Base-by-base conservation (phyloP, 2,113 vertebrate species). In the Trinectes maculatus region DNA sequence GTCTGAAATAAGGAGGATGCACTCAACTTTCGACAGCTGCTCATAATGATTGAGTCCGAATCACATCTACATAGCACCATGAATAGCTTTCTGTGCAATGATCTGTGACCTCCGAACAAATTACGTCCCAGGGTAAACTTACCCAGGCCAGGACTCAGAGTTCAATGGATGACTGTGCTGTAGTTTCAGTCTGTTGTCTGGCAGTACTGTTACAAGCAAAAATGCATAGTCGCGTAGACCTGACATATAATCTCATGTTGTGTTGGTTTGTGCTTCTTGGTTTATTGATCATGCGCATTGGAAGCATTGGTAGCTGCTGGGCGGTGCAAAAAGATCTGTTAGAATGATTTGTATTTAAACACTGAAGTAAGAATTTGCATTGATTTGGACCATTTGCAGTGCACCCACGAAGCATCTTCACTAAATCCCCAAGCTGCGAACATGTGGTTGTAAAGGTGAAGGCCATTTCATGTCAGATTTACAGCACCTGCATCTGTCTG, bases 311-410 rank as follows among this genome's bases (percentile, higher is more conserved):
- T 42, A 57, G 36, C 37, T 21, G 7, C 46, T 31, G 25, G 3
- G 7, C 16, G n/a, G n/a, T n/a, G 29, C 8, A 5, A 31, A 22
- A 46, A 59, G 28, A 42, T 49, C 36, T 78, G 29, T 22, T 16
- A 70, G 47, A 72, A 54, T 68, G 71, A 74, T 81, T 63, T 69
- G 24, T 25, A 51, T 53, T 74, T 51, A 71, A 21, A 70, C 46
- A 22, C 63, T 43, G 19, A 47, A 40, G 33, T 51, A 44, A 12
- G 44, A 21, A 36, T 59, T 55, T 73, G 76, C 71, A 64, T 24
- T 44, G 52, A 65, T 48, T 22, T 11, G 21, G 58, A 61, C 13
- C 43, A 18, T 61, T 77, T 46, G 34, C 57, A 54, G 54, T 15
- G 2, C 53, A 25, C 51, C 68, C 53, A 68, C 36, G 3, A 43